Base-by-base conservation (phyloP, 2,888 invertebrate genomes). In the Tetropium fuscum region DNA sequence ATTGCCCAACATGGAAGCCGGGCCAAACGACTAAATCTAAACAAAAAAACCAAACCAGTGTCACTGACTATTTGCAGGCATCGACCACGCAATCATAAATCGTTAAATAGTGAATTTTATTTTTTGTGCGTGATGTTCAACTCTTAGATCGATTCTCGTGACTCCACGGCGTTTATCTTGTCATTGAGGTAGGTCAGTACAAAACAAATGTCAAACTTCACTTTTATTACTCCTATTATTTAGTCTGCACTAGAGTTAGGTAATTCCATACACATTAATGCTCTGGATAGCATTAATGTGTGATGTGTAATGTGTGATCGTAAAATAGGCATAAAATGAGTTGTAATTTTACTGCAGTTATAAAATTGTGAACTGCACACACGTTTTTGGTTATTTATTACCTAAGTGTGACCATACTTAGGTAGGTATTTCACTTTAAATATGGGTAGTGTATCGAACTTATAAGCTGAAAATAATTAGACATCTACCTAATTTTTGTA, bases 1-100 rank as follows among this genome's bases (percentile, higher is more conserved):
- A 71, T 67, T 63, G 70, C 72, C 73, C 70, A 78, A 76, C 74
- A 78, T 77, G 78, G 74, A 74, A 73, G 70, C 74, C 73, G 71
- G 74, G 68, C 70, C 70, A 64, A 72, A 57, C 57, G 57, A 57
- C 48, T 49, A 56, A 58, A 51, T 40, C 48, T 54, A 58, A 61
- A 63, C 60, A 74, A 75, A 74, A 75, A 75, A 77, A 72, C 65
- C 63, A 60, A 71, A 69, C 73, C 77, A 78, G 77, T 78, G 76
- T 74, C 74, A 73, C 57, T 69, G 73, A 73, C 72, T 74, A 78
- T 77, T 75, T 77, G 76, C 73, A 63, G 68, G 68, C 69, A 69
- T 60, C 53, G 58, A 54, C 60, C 60, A 68, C 65, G 66, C 59
- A 66, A 51, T 51, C 51, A 51, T 51, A 51, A 66, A 59, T 55